These are phyloP conservation scores for Chromoteleia sp. DNA, from an alignment of 2,888 invertebrate species.

Conservation along the genomic window DNA sequence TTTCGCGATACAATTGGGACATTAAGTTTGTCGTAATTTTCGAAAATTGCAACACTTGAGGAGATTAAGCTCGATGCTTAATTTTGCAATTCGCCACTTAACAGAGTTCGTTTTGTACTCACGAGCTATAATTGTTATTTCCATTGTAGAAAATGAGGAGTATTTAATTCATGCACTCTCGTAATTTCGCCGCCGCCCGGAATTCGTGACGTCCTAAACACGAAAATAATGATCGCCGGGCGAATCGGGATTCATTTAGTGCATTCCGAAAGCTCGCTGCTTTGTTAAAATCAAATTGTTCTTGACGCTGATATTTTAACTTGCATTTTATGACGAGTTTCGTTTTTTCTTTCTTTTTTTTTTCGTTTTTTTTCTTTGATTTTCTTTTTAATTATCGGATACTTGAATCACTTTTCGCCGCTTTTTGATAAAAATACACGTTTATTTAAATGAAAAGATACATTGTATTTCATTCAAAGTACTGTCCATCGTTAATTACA, in stretches of 20 bases:
- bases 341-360: too few relatives aligned
- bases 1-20: slow-evolving; percentile 4
- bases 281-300: slow-evolving; percentile 38
- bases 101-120: slow-evolving; percentile 34
- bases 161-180: slow-evolving; percentile 60
- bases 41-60: slow-evolving; percentile 3
- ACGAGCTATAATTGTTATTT: slow-evolving; percentile 57
- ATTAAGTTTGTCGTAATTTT: neutral
- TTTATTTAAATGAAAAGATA: too few relatives aligned
- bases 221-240: slow-evolving; percentile 50
- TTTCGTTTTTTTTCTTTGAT: too few relatives aligned
- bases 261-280: slow-evolving; percentile 13
- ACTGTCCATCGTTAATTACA: too few relatives aligned
- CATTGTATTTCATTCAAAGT: too few relatives aligned
- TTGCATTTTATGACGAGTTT: slow-evolving; percentile 11
- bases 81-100: slow-evolving; percentile 48
- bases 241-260: slow-evolving; percentile 47
- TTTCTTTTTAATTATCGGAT: too few relatives aligned
- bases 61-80: slow-evolving; percentile 21
- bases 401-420: too few relatives aligned
- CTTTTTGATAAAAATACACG: too few relatives aligned
- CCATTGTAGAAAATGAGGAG: slow-evolving; percentile 54
- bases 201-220: slow-evolving; percentile 49
- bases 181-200: slow-evolving; percentile 48
- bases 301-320: slow-evolving; percentile 23